Percentiles rank a stretch among this genome's conserved stretches.
These are phyloP conservation scores for Xiphorhynchus elegans DNA, from an alignment of 2,113 vertebrate species.

Conservation along the genomic window DNA sequence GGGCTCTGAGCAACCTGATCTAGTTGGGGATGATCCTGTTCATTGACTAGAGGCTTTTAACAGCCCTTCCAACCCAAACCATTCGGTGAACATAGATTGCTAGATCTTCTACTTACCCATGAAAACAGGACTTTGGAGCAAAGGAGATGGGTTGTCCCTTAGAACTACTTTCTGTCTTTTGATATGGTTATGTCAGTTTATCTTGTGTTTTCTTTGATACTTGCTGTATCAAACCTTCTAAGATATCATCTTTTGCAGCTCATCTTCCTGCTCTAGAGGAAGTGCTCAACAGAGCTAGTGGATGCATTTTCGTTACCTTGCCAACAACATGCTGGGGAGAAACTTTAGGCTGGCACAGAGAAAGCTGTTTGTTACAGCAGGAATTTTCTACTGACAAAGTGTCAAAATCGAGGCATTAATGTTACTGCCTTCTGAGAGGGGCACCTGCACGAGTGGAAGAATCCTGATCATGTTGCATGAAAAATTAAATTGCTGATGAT, in stretches of 20 bases:
- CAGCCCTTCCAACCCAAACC: background rate
- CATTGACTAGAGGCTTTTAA: background rate
- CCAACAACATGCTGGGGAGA: background rate
- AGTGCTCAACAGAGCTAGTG: background rate
- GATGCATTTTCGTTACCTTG: background rate
- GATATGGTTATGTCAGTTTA: background rate
- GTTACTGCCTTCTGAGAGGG: background rate
- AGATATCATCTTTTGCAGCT: background rate
- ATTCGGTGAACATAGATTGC: background rate
- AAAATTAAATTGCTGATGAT: background rate
- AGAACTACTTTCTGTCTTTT: background rate
- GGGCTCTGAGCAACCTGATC: background rate
- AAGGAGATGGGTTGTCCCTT: background rate
- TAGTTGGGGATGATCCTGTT: background rate
- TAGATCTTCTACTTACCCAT: background rate
- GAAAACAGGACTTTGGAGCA: background rate
- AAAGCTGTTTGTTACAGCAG: background rate
- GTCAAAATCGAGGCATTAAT: background rate
- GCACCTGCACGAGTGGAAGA: background rate
- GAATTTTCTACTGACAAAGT: background rate
- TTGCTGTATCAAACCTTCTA: background rate
- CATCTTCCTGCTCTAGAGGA: background rate
- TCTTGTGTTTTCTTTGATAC: background rate
- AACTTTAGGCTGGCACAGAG: background rate
- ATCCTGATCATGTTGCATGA: fast-evolving